Base-by-base conservation (phyloP, 2,797 vertebrate species). In the Ctenopoma kingsleyae region DNA sequence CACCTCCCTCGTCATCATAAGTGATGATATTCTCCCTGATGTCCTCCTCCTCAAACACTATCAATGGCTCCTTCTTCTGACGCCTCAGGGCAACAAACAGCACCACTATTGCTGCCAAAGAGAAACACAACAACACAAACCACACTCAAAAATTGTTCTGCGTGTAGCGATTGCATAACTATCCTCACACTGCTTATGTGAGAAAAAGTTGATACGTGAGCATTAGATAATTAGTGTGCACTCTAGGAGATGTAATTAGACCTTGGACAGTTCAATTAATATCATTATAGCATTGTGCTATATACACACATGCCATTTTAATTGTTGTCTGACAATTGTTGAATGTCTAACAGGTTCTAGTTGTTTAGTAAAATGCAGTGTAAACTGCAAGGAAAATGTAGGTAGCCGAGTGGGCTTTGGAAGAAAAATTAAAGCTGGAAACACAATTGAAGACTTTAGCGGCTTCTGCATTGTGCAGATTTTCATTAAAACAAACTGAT, bases 21-120 rank as follows among this genome's bases (percentile, higher is more conserved):
- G 97, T 99, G 74, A 99, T 99, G 60, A 99, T 99, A 76, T 99
- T 99, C 91, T 99, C 98, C 10, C 98, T 93, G 69, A 99, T 97
- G 63, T 99, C 98, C 82, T 99, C 98, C 81, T 99, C 98, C 81
- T 99, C 97, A 27, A 99, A 98, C 70, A 99, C 94, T 0, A 99
- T 99, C 70, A 99, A 86, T 0, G 98, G 97, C 59, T 99, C 97
- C 80, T 99, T 99, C 92, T 98, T 98, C 89, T 99, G 97, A 60
- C 96, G 95, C 72, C 98, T 94, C 87, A 99, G 90, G 0, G 98
- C 97, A 54, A 99, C 97, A 47, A 99, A 99, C 83, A 99, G 71
- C 67, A 99, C 98, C 27, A 93, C 91, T 1, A 92, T 93, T 0
- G 89, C 91, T 93, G 83, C 76, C 71, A 66, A 68, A 52, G 36